Base-by-base conservation (phyloP, 2,797 vertebrate species). In the Lithobates pipiens region DNA sequence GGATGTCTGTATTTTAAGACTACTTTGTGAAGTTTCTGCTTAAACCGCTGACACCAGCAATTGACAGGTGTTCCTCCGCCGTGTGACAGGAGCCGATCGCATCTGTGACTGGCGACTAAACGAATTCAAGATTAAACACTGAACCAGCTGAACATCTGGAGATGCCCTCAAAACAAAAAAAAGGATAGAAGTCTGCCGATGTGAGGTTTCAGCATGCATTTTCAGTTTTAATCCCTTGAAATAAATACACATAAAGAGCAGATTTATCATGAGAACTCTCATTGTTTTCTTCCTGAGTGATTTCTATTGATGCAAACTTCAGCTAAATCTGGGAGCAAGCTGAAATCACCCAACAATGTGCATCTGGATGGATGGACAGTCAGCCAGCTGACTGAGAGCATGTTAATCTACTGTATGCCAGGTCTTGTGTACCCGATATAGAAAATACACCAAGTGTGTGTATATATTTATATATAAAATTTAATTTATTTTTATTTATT, bases 1-100 rank as follows among this genome's bases (percentile, higher is more conserved):
- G 67, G 78, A 70, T 50, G 46, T 34, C 67, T 54, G 29, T 46
- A 70, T 61, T 61, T 81, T 81, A 72, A 25, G 23, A 72, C 54
- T n/a, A 36, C 44, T 80, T 67, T 67, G 50, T 80, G 29, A 80
- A 80, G 46, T 71, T 34, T 8, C 4, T 36, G 44, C 70, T 39
- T 27, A 72, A 57, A 25, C 29, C 1, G 44, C 79, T 11, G 68
- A 61, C 29, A 71, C 27, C 34, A 39, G 42, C 13, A 23, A 39
- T 9, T 54, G 15, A 72, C 15, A 32, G 44, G 68, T 71, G 78
- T 71, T 61, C 32, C 46, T 81, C 23, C 32, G 29, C 16, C 29
- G 39, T 71, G 46, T 21, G 46, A 72, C 46, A 11, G 10, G 29
- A 25, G 36, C 46, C 42, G 34, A 54, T 16, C 15, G 21, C 69